Evolutionary conservation across 1,140 invertebrate genomes (phyloP), one percentile per base, ranked within the genome.

Genomic region (Elymnias hypermnestra): DNA sequence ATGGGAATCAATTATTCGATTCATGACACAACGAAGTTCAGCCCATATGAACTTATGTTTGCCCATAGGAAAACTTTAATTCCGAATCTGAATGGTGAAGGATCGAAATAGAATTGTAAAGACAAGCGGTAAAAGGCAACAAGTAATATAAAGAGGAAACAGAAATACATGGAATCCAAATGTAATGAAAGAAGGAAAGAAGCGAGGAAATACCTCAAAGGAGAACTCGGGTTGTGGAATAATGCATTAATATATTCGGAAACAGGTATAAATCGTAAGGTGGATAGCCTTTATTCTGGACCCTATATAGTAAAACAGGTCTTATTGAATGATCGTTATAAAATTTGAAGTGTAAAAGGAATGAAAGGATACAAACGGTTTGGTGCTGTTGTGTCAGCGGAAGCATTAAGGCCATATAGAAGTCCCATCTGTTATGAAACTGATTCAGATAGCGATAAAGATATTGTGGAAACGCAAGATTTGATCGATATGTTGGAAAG

Each of bases 171-270:
- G 28, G 14, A 29, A 12, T 12, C 5, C 14, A 29, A 29, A 3
- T 29, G 10, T 29, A 12, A 29, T 7, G 14, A 29, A 12, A 12
- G n/a, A 4, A 9, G 5, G 2, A 29, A 29, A 29, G 14, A 2
- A 2, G 1, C 4, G 14, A 13, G 5, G 13, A 38, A 43, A n/a
- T 58, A 58, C 42, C 53, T 36, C 15, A 53, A 42, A 10, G 53
- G 57, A 0, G 63, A 63, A 23, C 53, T 65, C 1, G 59, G 64
- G 8, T 22, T 69, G 2, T 71, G 67, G 61, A 48, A 33, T 5
- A 51, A 64, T 9, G 56, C 55, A 1, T 52, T 53, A 10, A 54
- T 23, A 42, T 42, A 43, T 22, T 36, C 21, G 3, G n/a, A n/a
- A n/a, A 10, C 18, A 3, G 51, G 35, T 29, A 50, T 62, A 12